Base-by-base conservation (phyloP, 2,888 invertebrate genomes). In the Cantharis rustica region DNA sequence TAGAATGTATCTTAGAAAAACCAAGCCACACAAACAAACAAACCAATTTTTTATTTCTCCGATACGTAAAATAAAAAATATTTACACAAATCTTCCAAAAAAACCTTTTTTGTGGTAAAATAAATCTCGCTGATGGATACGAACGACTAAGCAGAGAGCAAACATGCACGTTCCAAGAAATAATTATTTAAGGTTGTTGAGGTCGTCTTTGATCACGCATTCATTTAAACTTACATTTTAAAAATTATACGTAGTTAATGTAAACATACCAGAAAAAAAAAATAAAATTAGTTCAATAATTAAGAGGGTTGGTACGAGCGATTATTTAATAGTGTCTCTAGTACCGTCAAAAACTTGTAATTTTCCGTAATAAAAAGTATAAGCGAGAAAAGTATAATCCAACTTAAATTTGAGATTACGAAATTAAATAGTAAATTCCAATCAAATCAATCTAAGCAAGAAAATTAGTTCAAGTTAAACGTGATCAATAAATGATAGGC, bases 401-500 rank as follows among this genome's bases (percentile, higher is more conserved):
- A 47, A 47, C n/a, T 47, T 47, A 47, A 47, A n/a, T 47, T 47
- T 47, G 7, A 47, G 86, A 86, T 87, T 86, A 85, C 85, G 81
- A 83, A 84, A 84, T 85, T 84, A 86, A 86, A 83, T 82, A 80
- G 85, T 83, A 85, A 85, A 86, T 86, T 86, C 86, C 86, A 82
- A 86, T 86, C 85, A 83, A 85, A 85, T 85, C 84, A 85, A 84
- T 84, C 85, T 84, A 80, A 83, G 84, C 83, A 85, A 20, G 17
- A 23, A 85, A 85, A 84, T 85, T 84, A 85, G 85, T 84, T 84
- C 84, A 77, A 74, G 71, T 71, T 80, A 77, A 78, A 72, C 77
- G 76, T 74, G 84, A 85, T 85, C 85, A 85, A 85, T 83, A 87
- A 87, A 87, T 87, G 85, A 87, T 86, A 86, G 87, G 86, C 85